A percentile compares a stretch with the other conserved stretches of the same genome.
Conservation (phyloP, 2,888 invertebrate species). For the Daptonema setosum region DNA sequence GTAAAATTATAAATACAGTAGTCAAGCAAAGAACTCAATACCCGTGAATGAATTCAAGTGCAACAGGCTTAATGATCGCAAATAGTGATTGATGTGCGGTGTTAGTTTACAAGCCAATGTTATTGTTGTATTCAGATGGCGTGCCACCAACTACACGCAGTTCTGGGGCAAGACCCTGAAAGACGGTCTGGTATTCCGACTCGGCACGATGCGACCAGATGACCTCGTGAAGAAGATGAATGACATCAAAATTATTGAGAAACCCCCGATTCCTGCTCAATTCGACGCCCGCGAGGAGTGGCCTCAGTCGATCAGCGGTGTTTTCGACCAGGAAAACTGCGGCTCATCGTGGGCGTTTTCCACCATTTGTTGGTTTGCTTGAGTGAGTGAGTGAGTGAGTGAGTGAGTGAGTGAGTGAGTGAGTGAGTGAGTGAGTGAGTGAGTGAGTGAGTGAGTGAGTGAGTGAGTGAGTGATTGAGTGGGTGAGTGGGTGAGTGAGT, state of each 20-base stretch:
- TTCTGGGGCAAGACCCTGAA: slow-evolving; percentile 52
- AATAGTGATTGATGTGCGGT: no score
- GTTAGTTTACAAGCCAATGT: no score
- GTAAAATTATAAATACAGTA: no score
- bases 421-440: no score
- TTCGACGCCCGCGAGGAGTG: slow-evolving; percentile 59
- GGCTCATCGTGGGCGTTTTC: slow-evolving; percentile 82
- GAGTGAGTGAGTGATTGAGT: no score
- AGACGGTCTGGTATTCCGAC: slow-evolving; percentile 52
- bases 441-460: no score
- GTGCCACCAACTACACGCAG: background rate
- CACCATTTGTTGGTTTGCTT: slow-evolving; percentile 41
- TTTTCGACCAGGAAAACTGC: slow-evolving; percentile 45
- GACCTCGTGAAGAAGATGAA: slow-evolving; percentile 38
- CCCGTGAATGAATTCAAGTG: no score
- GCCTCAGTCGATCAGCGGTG: slow-evolving; percentile 47
- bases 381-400: no score
- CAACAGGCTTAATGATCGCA: no score
- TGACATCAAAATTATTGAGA: slow-evolving; percentile 26
- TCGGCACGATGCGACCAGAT: slow-evolving; percentile 45
- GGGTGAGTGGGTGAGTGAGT: no score
- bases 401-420: no score
- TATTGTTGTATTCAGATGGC: background rate
- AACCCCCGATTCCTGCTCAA: slow-evolving; percentile 31
- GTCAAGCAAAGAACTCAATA: no score